These are phyloP conservation scores for Phataginus tricuspis DNA, from an alignment of 2,797 vertebrate species.

Conservation along the genomic window DNA sequence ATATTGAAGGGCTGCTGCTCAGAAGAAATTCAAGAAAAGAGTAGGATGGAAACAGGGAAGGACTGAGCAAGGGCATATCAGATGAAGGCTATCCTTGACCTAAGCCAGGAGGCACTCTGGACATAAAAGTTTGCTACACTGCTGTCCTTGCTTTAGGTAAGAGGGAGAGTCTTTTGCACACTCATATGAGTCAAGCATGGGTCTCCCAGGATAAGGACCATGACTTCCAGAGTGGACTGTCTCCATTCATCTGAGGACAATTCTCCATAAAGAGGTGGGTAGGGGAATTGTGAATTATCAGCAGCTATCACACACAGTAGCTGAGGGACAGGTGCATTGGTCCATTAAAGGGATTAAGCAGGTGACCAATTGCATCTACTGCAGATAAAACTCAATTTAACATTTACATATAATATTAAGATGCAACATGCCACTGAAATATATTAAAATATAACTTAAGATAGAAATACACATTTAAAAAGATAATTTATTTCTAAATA, in stretches of 20 bases:
- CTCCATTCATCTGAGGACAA: background rate
- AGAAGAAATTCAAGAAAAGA: background rate
- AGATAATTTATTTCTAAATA: background rate
- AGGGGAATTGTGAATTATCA: background rate
- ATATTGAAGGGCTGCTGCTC: background rate
- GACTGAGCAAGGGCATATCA: background rate
- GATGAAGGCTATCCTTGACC: background rate
- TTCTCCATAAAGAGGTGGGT: background rate
- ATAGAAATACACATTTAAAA: background rate
- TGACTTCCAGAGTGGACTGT: background rate
- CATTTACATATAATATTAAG: background rate
- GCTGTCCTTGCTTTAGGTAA: background rate
- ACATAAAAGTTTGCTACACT: no score
- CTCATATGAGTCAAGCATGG: background rate
- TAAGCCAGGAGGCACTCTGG: background rate
- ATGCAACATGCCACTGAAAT: background rate
- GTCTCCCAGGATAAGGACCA: background rate
- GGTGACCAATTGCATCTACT: background rate
- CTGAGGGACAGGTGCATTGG: fast-evolving
- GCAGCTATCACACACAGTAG: background rate
- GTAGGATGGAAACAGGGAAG: background rate
- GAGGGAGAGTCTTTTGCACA: background rate
- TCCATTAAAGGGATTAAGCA: background rate
- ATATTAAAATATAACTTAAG: background rate
- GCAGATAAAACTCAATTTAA: background rate